These are phyloP conservation scores for Nibea coibor DNA, from an alignment of 2,113 vertebrate species.

Conservation along the genomic window DNA sequence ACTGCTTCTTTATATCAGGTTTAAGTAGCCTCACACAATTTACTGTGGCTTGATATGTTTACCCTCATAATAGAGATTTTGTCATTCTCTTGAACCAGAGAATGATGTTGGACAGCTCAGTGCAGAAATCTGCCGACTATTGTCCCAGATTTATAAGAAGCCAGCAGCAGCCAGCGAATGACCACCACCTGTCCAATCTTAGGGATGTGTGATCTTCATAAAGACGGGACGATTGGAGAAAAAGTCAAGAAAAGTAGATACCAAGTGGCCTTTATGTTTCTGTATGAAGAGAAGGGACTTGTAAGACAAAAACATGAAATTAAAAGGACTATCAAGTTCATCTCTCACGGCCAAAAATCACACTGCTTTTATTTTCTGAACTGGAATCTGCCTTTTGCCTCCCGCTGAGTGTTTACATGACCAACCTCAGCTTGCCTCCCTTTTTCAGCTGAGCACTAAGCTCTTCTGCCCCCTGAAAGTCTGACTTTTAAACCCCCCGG, in stretches of 20 bases:
- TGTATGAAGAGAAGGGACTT: background rate
- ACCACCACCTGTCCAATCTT: background rate
- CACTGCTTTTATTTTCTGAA: background rate
- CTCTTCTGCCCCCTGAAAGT: background rate
- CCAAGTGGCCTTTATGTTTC: background rate
- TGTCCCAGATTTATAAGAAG: slow-evolving; percentile 10
- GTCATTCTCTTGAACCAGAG: background rate
- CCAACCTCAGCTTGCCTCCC: background rate
- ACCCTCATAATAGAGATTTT: background rate
- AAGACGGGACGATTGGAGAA: background rate
- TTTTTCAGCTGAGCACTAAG: background rate
- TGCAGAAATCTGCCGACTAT: background rate
- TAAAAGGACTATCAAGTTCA: background rate
- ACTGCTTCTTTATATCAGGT: background rate
- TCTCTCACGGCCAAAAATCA: background rate
- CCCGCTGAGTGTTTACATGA: slow-evolving; percentile 17
- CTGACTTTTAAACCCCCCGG: background rate
- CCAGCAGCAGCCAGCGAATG: background rate
- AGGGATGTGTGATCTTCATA: background rate
- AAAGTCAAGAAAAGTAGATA: slow-evolving; percentile 17
- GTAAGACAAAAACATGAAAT: background rate
- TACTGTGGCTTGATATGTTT: background rate
- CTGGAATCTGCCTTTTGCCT: background rate
- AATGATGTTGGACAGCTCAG: background rate
- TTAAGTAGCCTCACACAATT: background rate